Conservation (phyloP, 2,888 invertebrate genomes). For the Xanthia icteritia region DNA sequence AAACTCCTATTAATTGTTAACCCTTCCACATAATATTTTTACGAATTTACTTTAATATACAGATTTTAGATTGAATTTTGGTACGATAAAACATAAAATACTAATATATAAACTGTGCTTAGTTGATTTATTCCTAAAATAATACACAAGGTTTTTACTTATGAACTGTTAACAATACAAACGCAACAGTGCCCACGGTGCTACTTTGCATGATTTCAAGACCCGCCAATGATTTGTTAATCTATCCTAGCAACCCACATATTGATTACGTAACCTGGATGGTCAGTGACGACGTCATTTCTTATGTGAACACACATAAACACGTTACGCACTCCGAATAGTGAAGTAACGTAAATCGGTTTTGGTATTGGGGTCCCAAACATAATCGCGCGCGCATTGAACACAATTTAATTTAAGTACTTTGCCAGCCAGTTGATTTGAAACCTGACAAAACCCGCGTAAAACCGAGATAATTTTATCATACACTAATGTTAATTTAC, state of each 20-base stretch:
- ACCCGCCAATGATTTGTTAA: conserved; percentile 29
- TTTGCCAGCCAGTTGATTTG: conserved; percentile 38
- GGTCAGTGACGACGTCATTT: conserved; percentile 37
- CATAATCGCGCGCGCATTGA: conserved; percentile 55
- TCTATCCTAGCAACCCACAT: conserved; percentile 24
- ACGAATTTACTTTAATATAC: neutral
- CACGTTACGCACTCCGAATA: conserved; percentile 14
- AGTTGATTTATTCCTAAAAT: conserved; percentile 4
- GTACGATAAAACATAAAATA: neutral
- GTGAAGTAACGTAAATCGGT: conserved; percentile 19
- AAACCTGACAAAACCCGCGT: conserved; percentile 26
- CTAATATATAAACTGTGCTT: neutral
- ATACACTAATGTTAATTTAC: neutral
- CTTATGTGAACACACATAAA: conserved; percentile 44
- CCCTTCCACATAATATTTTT: conserved; percentile 4
- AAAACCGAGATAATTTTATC: conserved; percentile 33
- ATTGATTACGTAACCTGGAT: conserved; percentile 21
- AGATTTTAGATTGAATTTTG: neutral
- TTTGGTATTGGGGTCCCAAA: conserved; percentile 8
- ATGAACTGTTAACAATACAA: neutral
- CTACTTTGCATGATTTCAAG: conserved; percentile 30
- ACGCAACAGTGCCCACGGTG: conserved; percentile 14
- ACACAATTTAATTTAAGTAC: conserved; percentile 26
- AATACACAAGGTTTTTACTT: neutral
- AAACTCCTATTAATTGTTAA: neutral